Conservation (phyloP, 2,113 vertebrate genomes). For the Cnemophilus loriae region DNA sequence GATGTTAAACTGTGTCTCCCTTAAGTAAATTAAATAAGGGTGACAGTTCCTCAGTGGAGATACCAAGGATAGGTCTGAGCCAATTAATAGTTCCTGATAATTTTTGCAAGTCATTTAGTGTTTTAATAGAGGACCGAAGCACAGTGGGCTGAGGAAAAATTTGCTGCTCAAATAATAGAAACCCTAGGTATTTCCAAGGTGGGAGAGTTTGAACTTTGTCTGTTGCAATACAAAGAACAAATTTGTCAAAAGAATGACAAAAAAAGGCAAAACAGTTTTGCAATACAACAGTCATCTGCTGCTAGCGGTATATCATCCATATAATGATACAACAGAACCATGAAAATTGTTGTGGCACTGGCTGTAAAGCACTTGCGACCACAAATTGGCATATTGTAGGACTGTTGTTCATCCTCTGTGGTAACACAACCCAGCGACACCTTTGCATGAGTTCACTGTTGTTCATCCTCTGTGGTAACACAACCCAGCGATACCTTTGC, state of each 20-base stretch:
- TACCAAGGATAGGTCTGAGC: not conserved
- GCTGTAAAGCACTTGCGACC: not conserved
- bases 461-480: not conserved
- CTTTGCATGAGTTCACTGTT: not conserved
- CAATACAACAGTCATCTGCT: not conserved
- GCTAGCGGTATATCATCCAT: no score
- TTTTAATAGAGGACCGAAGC: not conserved
- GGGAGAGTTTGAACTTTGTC: not conserved
- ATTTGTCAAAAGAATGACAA: not conserved
- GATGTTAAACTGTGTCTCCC: not conserved
- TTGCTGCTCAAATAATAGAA: not conserved
- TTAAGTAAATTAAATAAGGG: not conserved
- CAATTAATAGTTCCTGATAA: not conserved
- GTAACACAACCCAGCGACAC: not conserved
- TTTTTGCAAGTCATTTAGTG: not conserved
- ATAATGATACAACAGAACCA: not conserved
- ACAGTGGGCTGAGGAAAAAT: not conserved
- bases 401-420: not conserved
- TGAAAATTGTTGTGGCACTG: not conserved
- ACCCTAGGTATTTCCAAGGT: not conserved
- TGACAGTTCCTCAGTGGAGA: not conserved
- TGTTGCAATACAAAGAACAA: not conserved
- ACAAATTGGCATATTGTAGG: not conserved
- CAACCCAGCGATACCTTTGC: no score
- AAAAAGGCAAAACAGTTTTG: not conserved